These are phyloP conservation scores for Paratilapia polleni DNA, from an alignment of 2,113 vertebrate genomes.

Conservation along the genomic window DNA sequence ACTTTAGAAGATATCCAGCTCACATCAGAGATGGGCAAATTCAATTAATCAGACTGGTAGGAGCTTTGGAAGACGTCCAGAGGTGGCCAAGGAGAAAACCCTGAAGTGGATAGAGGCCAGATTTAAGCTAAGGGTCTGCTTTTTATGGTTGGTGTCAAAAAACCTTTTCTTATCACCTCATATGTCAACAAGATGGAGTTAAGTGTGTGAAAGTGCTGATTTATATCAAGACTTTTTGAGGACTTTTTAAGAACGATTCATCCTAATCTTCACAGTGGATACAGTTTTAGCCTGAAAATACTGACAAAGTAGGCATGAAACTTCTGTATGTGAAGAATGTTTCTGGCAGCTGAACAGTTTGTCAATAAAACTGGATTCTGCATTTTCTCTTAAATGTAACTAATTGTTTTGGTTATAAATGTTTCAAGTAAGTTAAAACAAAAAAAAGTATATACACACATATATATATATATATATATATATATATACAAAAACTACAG, in stretches of 20 bases:
- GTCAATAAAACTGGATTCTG: background rate
- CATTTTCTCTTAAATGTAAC: background rate
- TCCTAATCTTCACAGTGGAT: background rate
- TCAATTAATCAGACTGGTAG: accelerated
- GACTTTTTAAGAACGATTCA: background rate
- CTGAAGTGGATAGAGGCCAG: too few species aligned
- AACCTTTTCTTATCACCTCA: background rate
- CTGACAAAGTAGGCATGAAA: background rate
- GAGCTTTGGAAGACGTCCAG: background rate
- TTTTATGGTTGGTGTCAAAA: background rate
- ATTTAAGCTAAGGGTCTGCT: background rate
- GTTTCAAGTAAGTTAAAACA: background rate
- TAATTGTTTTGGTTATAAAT: background rate
- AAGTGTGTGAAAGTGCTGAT: accelerated
- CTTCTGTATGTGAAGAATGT: background rate
- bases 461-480: too few species aligned
- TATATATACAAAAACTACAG: too few species aligned
- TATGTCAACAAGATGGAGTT: too few species aligned
- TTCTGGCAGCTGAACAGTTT: background rate
- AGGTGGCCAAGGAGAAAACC: background rate
- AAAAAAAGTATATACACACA: too few species aligned
- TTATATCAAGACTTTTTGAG: background rate
- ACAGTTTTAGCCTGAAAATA: accelerated
- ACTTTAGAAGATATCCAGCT: accelerated
- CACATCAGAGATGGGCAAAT: background rate